Evolutionary conservation across 2,113 vertebrate species (phyloP).

Genomic region (Rhinoderma darwinii): DNA sequence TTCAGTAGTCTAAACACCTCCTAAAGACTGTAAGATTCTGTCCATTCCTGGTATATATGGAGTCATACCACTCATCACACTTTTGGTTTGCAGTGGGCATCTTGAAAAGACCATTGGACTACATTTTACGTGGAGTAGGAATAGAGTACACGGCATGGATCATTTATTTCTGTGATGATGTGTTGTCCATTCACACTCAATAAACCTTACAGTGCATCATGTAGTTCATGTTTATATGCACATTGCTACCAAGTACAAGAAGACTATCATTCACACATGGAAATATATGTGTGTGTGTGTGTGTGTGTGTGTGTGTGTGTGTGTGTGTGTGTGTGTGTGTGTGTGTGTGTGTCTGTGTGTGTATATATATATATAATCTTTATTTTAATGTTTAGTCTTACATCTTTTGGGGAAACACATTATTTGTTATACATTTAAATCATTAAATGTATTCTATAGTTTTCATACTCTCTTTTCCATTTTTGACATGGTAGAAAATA

Average conservation of each 20-base stretch:
- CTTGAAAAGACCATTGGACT: not conserved
- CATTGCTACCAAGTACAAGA: not conserved
- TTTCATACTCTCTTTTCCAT: no score
- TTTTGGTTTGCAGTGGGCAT: not conserved
- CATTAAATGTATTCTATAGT: no score
- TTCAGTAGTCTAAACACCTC: not conserved
- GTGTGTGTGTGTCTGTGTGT: no score
- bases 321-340: no score
- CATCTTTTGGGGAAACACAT: no score
- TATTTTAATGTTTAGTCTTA: no score
- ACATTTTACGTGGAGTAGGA: not conserved
- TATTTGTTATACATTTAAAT: no score
- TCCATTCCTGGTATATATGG: not conserved
- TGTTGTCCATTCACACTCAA: not conserved
- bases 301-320: no score
- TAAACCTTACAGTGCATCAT: not conserved
- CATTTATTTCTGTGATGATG: slow-evolving; percentile 6
- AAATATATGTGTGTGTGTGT: no score
- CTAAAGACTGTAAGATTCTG: not conserved
- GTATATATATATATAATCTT: no score
- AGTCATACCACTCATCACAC: not conserved
- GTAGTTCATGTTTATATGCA: not conserved
- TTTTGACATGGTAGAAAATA: no score
- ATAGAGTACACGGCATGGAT: not conserved
- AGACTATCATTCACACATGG: no score